These are phyloP conservation scores for Melieria crassipennis DNA, from an alignment of 2,888 invertebrate species.

Conservation along the genomic window DNA sequence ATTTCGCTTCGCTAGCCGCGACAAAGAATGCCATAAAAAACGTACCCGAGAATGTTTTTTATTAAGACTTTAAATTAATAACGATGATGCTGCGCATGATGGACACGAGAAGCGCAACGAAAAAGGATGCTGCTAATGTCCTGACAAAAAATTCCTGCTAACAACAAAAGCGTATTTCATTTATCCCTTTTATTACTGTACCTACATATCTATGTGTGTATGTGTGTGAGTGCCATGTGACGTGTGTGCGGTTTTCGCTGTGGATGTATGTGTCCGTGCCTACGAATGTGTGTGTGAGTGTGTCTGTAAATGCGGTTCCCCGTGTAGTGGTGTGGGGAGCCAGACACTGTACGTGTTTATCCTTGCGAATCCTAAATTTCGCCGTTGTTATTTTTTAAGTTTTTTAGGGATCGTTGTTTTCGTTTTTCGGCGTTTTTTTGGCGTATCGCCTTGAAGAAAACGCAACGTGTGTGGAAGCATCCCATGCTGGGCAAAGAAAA, in stretches of 20 bases:
- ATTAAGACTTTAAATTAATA: conserved; percentile 46
- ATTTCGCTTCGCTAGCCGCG: background rate
- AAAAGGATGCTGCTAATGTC: conserved; percentile 63
- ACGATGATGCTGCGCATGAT: conserved; percentile 41
- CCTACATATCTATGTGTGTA: background rate
- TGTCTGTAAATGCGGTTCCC: background rate
- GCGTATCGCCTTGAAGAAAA: conserved; percentile 36
- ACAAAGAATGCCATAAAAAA: conserved; percentile 15
- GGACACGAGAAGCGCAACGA: conserved; percentile 42
- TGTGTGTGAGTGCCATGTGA: conserved; percentile 10
- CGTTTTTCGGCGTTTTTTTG: conserved; percentile 38
- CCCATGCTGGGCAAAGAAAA: conserved; percentile 16
- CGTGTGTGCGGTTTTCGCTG: background rate
- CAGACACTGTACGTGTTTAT: conserved; percentile 40
- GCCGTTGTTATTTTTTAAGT: conserved; percentile 41
- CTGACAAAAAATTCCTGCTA: conserved; percentile 41
- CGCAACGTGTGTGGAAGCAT: background rate
- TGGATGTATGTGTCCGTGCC: conserved; percentile 1
- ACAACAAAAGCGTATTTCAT: conserved; percentile 36
- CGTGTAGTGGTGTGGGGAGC: conserved; percentile 20
- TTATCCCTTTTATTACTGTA: conserved; percentile 37
- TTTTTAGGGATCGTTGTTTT: conserved; percentile 39
- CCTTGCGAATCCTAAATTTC: conserved; percentile 45
- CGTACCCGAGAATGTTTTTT: conserved; percentile 43
- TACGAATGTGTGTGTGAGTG: conserved; percentile 11